Base-by-base conservation (phyloP, 2,888 invertebrate species). In the Pollenia griseotomentosa region DNA sequence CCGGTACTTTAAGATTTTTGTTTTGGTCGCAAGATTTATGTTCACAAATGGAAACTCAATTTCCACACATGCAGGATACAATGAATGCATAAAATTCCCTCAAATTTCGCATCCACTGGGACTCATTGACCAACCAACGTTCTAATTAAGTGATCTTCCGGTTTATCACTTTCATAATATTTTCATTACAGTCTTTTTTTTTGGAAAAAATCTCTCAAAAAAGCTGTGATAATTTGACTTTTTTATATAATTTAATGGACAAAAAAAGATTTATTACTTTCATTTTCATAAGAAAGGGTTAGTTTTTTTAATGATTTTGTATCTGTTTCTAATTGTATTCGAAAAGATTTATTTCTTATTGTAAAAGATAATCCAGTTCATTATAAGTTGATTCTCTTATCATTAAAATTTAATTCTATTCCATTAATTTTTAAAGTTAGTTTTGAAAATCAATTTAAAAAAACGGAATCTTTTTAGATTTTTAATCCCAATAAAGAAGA, bases 71-170 rank as follows among this genome's bases (percentile, higher is more conserved):
- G 48, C 59, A 40, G 65, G 53, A 55, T 65, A 71, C 19, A 79
- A 44, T 57, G 40, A 68, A 75, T 55, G 11, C 23, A 23, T 59
- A 79, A 73, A 46, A 68, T 75, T 61, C 74, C 61, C 68, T 84
- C 68, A 55, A 82, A 73, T 82, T 81, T 75, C 57, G 12, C 46
- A 53, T 70, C 79, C 74, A 48, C 61, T 63, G 84, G 79, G 84
- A 80, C 53, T 55, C 40, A 83, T 61, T 85, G 85, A 89, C 90
- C 90, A 85, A 88, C 75, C 75, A 84, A 83, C 75, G 87, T 85
- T 90, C 91, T 92, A 92, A 92, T 92, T 92, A 91, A 90, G 89
- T 89, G 90, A 90, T 92, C 92, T 91, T 92, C 92, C 92, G 92
- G 89, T 89, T 91, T 92, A 90, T 68, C 68, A 57, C 81, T 91